A percentile compares a stretch with the other conserved stretches of the same genome.
Evolutionary conservation across 1,140 invertebrate species (phyloP).

Genomic region (Conopomorpha cramerella): DNA sequence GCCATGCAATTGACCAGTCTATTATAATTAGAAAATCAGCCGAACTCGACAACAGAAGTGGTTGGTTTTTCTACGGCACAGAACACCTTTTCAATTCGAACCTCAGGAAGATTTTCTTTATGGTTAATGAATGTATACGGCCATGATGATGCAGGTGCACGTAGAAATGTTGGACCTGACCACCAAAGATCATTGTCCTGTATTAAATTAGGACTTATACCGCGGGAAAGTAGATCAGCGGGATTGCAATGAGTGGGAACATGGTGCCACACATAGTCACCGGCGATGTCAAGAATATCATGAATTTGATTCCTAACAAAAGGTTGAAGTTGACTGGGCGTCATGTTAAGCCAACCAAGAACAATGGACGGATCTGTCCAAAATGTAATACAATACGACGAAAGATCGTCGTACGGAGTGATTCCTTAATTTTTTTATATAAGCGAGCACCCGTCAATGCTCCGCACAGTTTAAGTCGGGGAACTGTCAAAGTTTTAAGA

Average conservation of each 20-base stretch:
- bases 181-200: not conserved
- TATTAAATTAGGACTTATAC: not conserved
- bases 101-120: too few species aligned
- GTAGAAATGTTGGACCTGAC: slow-evolving; percentile 1
- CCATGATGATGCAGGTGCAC: not conserved
- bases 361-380: not conserved
- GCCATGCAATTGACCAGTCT: too few species aligned
- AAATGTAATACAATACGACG: not conserved
- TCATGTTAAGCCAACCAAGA: not conserved
- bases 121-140: too few species aligned
- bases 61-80: too few species aligned
- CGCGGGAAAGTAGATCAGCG: too few species aligned
- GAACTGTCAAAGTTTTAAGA: not conserved
- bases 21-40: too few species aligned
- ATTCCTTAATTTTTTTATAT: not conserved
- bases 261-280: not conserved
- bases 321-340: not conserved
- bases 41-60: too few species aligned
- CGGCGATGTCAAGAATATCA: not conserved
- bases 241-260: not conserved
- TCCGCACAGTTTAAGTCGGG: not conserved
- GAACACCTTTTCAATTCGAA: too few species aligned
- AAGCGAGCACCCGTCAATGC: not conserved
- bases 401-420: not conserved
- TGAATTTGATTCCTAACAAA: not conserved